Evolutionary conservation across 2,888 invertebrate species (phyloP).

Genomic region (Microctonus brassicae): DNA sequence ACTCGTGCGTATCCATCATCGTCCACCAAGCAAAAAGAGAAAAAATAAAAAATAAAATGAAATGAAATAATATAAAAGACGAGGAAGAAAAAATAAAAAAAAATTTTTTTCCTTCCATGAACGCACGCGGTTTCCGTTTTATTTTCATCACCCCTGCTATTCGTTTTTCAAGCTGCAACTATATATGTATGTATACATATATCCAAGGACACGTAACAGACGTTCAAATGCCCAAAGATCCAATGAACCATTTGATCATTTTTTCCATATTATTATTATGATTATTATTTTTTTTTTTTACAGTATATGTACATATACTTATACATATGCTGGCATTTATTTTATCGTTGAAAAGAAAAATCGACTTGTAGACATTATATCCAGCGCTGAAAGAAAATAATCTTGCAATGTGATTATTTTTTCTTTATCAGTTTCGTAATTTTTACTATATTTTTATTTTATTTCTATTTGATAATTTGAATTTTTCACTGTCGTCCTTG

Average conservation of each 20-base stretch:
- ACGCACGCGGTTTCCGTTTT: slow-evolving; percentile 19
- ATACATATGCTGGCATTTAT: not conserved
- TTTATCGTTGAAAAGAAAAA: not conserved
- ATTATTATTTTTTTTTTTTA: not conserved
- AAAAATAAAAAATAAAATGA: slow-evolving; percentile 22
- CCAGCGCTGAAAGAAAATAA: too few relatives aligned
- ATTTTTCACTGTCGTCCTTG: too few relatives aligned
- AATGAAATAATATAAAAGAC: slow-evolving; percentile 9
- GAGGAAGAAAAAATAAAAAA: slow-evolving; percentile 2
- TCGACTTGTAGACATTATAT: too few relatives aligned
- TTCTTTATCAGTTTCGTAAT: too few relatives aligned
- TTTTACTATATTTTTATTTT: too few relatives aligned
- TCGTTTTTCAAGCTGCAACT: not conserved
- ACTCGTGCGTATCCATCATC: slow-evolving; percentile 42
- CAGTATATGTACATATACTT: not conserved
- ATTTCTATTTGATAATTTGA: too few relatives aligned
- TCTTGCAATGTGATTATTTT: too few relatives aligned
- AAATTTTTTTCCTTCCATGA: slow-evolving; percentile 10
- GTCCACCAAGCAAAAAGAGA: not conserved
- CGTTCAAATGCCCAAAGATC: not conserved
- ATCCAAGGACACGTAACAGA: not conserved
- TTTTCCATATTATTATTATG: not conserved
- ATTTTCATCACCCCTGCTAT: slow-evolving; percentile 21
- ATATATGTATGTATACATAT: too few relatives aligned
- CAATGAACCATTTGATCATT: not conserved